phyloP scores from a whole-genome alignment of 2,888 invertebrate species.

The Ochropacha duplaris region DNA sequence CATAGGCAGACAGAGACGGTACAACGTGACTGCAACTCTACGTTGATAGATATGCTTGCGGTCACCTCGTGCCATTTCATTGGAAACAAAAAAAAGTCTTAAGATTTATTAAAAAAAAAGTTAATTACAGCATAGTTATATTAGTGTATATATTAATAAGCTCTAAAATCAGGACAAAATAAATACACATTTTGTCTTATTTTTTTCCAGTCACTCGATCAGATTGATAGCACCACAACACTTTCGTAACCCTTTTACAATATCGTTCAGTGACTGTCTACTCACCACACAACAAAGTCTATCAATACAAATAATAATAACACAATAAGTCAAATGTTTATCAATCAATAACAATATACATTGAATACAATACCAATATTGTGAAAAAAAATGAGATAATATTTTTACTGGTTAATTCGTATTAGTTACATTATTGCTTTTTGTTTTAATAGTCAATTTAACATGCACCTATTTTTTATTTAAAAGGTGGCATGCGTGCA shows the following conservation, averaged over 20 bases:
- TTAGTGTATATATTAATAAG: conserved; percentile 79
- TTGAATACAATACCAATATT: conserved; percentile 35
- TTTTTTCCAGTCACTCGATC: conserved; percentile 66
- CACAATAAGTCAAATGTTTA: conserved; percentile 21
- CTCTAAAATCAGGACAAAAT: conserved; percentile 80
- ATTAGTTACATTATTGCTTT: conserved; percentile 55
- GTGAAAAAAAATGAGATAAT: conserved; percentile 27
- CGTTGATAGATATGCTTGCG: conserved; percentile 35
- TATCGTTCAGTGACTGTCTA: conserved; percentile 59
- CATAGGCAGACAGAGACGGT: conserved; percentile 43
- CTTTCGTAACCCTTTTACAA: conserved; percentile 52
- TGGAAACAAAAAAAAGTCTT: conserved; percentile 63
- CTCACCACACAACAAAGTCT: conserved; percentile 29
- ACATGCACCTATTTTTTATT: conserved; percentile 1
- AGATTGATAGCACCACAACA: conserved; percentile 76
- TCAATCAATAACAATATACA: conserved; percentile 32
- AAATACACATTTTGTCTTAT: conserved; percentile 70
- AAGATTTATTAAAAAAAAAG: conserved; percentile 70
- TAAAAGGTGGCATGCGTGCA: neutral
- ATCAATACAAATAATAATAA: conserved; percentile 28
- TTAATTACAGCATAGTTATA: conserved; percentile 78
- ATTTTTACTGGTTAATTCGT: conserved; percentile 29
- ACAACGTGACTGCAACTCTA: conserved; percentile 36
- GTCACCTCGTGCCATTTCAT: conserved; percentile 43
- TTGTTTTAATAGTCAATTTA: conserved; percentile 16